Evolutionary conservation across 2,797 vertebrate species (phyloP).

Genomic region (Malurus leucopterus): DNA sequence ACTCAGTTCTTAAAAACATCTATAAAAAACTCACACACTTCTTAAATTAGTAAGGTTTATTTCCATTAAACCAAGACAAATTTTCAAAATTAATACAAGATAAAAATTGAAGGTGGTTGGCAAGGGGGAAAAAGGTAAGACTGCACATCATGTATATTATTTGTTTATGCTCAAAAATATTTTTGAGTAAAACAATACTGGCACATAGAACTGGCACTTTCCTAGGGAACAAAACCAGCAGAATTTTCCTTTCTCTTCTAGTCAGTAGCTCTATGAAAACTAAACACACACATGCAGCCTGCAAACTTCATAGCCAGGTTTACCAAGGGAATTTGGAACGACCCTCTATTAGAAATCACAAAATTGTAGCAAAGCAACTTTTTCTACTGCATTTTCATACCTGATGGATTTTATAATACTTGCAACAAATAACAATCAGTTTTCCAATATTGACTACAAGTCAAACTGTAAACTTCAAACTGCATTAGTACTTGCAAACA

Average conservation of each 20-base stretch:
- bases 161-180: slow-evolving; percentile 7
- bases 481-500: not conserved
- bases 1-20: not conserved
- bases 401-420: not conserved
- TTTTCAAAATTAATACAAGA: slow-evolving; percentile 48
- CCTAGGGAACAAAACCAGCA: slow-evolving; percentile 3
- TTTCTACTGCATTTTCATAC: not conserved
- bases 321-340: not conserved
- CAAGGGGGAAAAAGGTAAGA: slow-evolving; percentile 5
- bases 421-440: not conserved
- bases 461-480: not conserved
- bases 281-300: not conserved
- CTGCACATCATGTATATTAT: not conserved
- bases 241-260: not conserved
- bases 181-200: slow-evolving; percentile 29
- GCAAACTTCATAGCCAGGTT: not conserved
- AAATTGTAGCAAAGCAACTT: not conserved
- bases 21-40: not conserved
- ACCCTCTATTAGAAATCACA: not conserved
- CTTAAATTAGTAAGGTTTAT: slow-evolving; percentile 65
- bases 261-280: slow-evolving; percentile 19
- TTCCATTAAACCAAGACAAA: slow-evolving; percentile 50
- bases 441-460: not conserved
- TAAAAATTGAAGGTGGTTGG: slow-evolving; percentile 35
- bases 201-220: slow-evolving; percentile 26